phyloP scores from a whole-genome alignment of 2,113 vertebrate genomes.

The Arizona elegans region DNA sequence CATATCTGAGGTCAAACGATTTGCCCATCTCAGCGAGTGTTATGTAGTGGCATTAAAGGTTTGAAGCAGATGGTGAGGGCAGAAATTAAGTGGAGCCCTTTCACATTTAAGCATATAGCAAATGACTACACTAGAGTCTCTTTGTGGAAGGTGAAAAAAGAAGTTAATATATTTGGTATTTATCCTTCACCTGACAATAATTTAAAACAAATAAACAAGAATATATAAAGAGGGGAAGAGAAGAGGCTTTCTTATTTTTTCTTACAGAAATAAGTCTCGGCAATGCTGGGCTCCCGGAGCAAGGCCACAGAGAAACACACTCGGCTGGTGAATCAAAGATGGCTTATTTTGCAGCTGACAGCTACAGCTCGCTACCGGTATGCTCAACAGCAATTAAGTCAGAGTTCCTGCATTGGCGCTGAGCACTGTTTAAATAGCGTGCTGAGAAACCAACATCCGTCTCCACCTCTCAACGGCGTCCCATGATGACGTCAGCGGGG shows the following conservation, averaged over 20 bases:
- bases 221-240: background rate
- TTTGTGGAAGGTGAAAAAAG: slow-evolving; percentile 3
- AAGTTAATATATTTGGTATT: slow-evolving; percentile 38
- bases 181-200: slow-evolving; percentile 45
- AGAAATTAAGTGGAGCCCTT: background rate
- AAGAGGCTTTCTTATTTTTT: too few species aligned
- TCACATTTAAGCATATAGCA: background rate
- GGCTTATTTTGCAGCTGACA: too few species aligned
- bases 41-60: background rate
- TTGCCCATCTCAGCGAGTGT: background rate
- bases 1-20: slow-evolving; percentile 39
- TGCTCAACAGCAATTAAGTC: too few species aligned
- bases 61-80: background rate
- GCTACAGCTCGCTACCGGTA: too few species aligned
- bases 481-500: too few species aligned
- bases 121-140: background rate
- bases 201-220: slow-evolving; percentile 31
- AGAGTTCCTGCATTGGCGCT: too few species aligned
- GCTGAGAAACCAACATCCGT: too few species aligned
- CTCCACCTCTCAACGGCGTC: too few species aligned
- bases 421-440: too few species aligned
- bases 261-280: background rate
- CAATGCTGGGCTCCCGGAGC: too few species aligned
- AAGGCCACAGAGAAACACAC: too few species aligned
- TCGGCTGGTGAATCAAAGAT: too few species aligned